phyloP scores from a whole-genome alignment of 2,888 invertebrate species.

The Calameuta idolon region DNA sequence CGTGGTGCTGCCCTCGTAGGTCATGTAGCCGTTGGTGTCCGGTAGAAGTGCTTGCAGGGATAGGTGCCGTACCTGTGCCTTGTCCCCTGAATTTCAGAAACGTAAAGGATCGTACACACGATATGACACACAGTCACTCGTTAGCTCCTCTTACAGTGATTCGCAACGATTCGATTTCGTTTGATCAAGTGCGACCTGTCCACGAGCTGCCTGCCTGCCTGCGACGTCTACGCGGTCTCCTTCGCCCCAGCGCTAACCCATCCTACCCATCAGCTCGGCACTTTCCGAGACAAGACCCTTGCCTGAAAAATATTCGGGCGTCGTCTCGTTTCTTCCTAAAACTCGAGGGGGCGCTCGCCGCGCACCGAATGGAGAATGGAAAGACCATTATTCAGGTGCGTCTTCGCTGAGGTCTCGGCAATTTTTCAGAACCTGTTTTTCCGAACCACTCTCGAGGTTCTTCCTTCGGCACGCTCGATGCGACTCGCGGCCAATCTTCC shows the following conservation, averaged over 20 bases:
- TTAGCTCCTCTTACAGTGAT: too few species aligned
- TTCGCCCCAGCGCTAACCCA: too few species aligned
- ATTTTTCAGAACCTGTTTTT: conserved; percentile 27
- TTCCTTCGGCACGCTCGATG: too few species aligned
- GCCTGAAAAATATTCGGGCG: background rate
- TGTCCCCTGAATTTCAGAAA: conserved; percentile 74
- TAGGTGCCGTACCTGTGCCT: conserved; percentile 85
- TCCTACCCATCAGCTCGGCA: too few species aligned
- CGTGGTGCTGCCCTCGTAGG: conserved; percentile 97
- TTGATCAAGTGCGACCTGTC: too few species aligned
- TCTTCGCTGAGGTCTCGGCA: conserved; percentile 11
- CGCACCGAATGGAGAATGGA: conserved; percentile 23
- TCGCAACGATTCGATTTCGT: too few species aligned
- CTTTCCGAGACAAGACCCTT: background rate
- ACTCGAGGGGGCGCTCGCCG: background rate
- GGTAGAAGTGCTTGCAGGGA: conserved; percentile 90
- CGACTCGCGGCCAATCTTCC: too few species aligned
- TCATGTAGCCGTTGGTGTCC: conserved; percentile 93
- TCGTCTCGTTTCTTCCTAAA: background rate
- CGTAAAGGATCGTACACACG: too few species aligned
- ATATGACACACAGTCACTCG: too few species aligned
- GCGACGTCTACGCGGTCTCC: too few species aligned
- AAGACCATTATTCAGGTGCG: conserved; percentile 23
- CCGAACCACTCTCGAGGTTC: conserved; percentile 13
- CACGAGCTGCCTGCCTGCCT: too few species aligned